Evolutionary conservation across 2,888 invertebrate species (phyloP), one percentile per base, ranked within the genome.

Genomic region (Sminthurinus aureus): DNA sequence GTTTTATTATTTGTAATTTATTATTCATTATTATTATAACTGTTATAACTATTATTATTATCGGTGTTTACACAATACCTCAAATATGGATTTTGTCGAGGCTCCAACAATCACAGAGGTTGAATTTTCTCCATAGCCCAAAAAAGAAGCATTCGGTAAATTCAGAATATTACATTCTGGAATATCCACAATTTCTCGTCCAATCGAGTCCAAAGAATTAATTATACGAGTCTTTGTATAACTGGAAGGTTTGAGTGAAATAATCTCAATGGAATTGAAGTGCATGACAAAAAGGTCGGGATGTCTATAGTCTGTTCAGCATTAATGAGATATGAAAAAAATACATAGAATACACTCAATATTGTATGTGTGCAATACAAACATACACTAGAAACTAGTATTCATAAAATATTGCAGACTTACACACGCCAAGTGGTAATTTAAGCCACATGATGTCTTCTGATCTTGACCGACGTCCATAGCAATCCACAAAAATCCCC

Each of bases 401-500:
- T 24, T n/a, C n/a, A 38, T 38, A 38, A 4, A 73, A 8, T 22
- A 22, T 38, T n/a, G n/a, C n/a, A 50, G 83, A 89, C 89, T 90
- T 90, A 93, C 95, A 93, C 91, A 97, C 95, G 26, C 93, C 93
- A 75, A 94, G 92, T 0, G 96, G 96, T 13, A 95, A 91, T 85
- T 94, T 93, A 85, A 93, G 93, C 95, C 97, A 97, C 87, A 94
- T 94, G 64, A 97, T 92, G 89, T 97, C 96, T 26, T 94, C 93
- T 69, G 92, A 92, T 15, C 97, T 93, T 8, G 95, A 95, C 84
- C 96, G 93, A 82, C 93, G 93, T 0, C 97, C 97, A 89, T 92
- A 93, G 88, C 94, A 94, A 90, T 97, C 95, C 3, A 97, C 95
- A 91, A 97, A 97, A 0, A 97, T 93, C 0, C 96, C 96, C 89